Conservation (phyloP, 2,113 vertebrate species). For the Tyrannus savana region DNA sequence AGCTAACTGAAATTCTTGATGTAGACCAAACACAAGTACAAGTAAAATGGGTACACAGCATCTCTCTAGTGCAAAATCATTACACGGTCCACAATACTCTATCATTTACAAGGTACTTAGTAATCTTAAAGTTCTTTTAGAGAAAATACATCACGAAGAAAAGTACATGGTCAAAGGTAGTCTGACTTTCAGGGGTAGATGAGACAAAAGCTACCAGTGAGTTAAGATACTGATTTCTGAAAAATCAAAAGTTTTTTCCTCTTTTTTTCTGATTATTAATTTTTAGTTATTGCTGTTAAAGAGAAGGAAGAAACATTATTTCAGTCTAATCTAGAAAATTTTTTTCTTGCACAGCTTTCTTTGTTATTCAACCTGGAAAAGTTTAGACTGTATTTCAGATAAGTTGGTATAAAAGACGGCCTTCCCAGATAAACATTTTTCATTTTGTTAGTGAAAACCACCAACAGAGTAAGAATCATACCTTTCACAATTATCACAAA, state of each 20-base stretch:
- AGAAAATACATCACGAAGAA: not conserved
- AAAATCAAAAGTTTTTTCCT: not conserved
- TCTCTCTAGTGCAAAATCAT: not conserved
- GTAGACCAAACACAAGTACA: conserved; percentile 11
- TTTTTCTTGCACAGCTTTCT: not conserved
- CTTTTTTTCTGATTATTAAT: not conserved
- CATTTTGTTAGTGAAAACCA: not conserved
- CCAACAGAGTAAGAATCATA: not conserved
- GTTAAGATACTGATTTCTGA: not conserved
- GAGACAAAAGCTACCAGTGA: not conserved
- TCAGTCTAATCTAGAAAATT: not conserved
- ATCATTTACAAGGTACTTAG: not conserved
- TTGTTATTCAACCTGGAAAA: not conserved
- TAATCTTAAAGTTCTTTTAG: not conserved
- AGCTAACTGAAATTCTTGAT: conserved; percentile 39
- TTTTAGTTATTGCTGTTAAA: not conserved
- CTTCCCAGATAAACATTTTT: not conserved
- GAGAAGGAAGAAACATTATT: not conserved
- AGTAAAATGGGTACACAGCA: not conserved
- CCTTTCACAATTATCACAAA: not conserved
- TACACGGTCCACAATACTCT: not conserved
- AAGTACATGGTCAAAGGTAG: not conserved
- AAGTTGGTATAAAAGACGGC: not conserved
- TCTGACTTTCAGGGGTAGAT: not conserved
- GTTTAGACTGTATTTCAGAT: not conserved